Conservation (phyloP, 2,888 invertebrate genomes). For the Camptogramma bilineatum region DNA sequence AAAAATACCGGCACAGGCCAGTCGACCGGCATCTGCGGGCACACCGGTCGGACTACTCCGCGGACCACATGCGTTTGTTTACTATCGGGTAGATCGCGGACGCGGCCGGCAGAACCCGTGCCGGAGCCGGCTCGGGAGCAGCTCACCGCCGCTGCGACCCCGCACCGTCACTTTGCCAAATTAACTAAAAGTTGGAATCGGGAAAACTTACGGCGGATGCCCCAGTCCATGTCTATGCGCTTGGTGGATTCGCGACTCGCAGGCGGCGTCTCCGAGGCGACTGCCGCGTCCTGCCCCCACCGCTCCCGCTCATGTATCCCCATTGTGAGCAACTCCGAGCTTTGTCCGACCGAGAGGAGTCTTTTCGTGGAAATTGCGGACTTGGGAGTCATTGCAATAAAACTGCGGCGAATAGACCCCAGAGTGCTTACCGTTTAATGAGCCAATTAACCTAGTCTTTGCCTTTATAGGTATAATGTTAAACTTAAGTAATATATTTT, state of each 20-base stretch:
- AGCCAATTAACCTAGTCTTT: slow-evolving; percentile 42
- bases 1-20: slow-evolving; percentile 79
- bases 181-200: slow-evolving; percentile 56
- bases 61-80: slow-evolving; percentile 83
- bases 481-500: background rate
- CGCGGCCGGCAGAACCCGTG: slow-evolving; percentile 54
- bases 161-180: slow-evolving; percentile 8
- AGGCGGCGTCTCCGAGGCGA: slow-evolving; percentile 77
- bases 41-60: slow-evolving; percentile 81
- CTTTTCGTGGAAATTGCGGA: slow-evolving; percentile 56
- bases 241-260: slow-evolving; percentile 63
- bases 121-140: slow-evolving; percentile 48
- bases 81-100: slow-evolving; percentile 68
- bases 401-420: slow-evolving; percentile 40
- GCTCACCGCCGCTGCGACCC: slow-evolving; percentile 15
- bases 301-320: slow-evolving; percentile 65
- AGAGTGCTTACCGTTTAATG: slow-evolving; percentile 38
- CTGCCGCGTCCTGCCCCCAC: slow-evolving; percentile 81
- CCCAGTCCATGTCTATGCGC: slow-evolving; percentile 80
- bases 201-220: slow-evolving; percentile 82
- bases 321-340: slow-evolving; percentile 64
- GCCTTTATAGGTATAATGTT: slow-evolving; percentile 4
- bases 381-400: slow-evolving; percentile 45
- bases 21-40: slow-evolving; percentile 80
- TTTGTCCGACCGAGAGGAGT: slow-evolving; percentile 62